phyloP scores from a whole-genome alignment of 2,888 invertebrate genomes.

The Hylaea fasciaria region DNA sequence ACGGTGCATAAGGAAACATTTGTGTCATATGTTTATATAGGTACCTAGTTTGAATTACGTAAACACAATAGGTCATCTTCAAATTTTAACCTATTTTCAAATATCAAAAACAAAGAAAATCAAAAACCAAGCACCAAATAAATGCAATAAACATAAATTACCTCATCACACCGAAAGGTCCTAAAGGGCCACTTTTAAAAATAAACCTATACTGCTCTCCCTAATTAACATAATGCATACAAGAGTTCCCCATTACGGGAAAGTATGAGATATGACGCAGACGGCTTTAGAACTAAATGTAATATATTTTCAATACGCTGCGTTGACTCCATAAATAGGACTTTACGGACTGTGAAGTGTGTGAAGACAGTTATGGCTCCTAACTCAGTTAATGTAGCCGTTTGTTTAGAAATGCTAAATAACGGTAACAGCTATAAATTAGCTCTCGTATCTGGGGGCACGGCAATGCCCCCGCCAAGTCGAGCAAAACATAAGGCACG shows the following conservation, averaged over 20 bases:
- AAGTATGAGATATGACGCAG: constrained; percentile 10
- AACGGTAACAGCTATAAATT: too few relatives aligned
- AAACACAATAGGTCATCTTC: too few relatives aligned
- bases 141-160: neutral
- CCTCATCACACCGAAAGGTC: constrained; percentile 1
- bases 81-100: too few relatives aligned
- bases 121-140: too few relatives aligned
- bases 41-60: too few relatives aligned
- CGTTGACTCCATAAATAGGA: constrained; percentile 19
- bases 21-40: too few relatives aligned
- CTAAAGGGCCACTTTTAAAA: constrained; percentile 3
- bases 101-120: too few relatives aligned
- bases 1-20: too few relatives aligned
- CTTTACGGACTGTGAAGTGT: constrained; percentile 9
- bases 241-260: constrained; percentile 14
- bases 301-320: constrained; percentile 18
- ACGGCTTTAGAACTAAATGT: neutral
- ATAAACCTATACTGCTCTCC: neutral
- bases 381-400: neutral
- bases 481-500: too few relatives aligned
- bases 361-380: constrained; percentile 11
- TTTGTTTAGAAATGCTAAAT: constrained; percentile 11
- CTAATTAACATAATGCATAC: constrained; percentile 21
- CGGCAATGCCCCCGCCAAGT: too few relatives aligned
- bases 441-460: too few relatives aligned